Conservation (phyloP, 2,888 invertebrate genomes). For the Drosophila mimica region DNA sequence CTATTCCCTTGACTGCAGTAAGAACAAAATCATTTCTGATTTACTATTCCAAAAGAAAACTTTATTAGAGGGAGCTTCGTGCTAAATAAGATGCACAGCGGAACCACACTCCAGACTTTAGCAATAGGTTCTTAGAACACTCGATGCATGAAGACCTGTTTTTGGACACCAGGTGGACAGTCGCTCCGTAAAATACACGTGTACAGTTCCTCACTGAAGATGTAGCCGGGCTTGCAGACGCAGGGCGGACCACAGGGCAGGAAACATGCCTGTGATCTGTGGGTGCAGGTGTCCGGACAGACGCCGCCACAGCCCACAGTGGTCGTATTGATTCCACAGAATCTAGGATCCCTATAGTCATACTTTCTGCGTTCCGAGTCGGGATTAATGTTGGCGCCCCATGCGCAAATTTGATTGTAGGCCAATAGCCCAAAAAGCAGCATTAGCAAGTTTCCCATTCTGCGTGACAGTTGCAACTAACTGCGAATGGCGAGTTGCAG, state of each 20-base stretch:
- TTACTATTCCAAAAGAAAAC: too few relatives aligned
- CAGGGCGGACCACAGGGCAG: slow-evolving; percentile 39
- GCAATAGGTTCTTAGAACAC: too few relatives aligned
- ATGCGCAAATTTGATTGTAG: not conserved
- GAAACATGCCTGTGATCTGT: too few relatives aligned
- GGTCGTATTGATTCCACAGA: slow-evolving; percentile 50
- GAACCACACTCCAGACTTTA: too few relatives aligned
- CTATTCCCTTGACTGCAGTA: too few relatives aligned
- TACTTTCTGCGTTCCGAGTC: too few relatives aligned
- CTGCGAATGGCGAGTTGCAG: not conserved
- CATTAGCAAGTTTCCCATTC: slow-evolving; percentile 24
- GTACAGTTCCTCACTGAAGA: slow-evolving; percentile 27
- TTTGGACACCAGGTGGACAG: slow-evolving; percentile 21
- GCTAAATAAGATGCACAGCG: too few relatives aligned
- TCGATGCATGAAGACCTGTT: too few relatives aligned
- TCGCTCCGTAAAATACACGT: slow-evolving; percentile 35
- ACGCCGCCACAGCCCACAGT: slow-evolving; percentile 33
- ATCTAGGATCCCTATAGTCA: too few relatives aligned
- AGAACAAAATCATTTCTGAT: too few relatives aligned
- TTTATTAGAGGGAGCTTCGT: too few relatives aligned
- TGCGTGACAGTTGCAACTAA: slow-evolving; percentile 15
- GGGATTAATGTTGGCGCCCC: not conserved
- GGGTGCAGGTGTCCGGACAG: slow-evolving; percentile 56
- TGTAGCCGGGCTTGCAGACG: slow-evolving; percentile 24
- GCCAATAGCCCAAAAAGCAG: not conserved